Evolutionary conservation across 1,140 invertebrate species (phyloP).

Genomic region (Bombus difficillimus): DNA sequence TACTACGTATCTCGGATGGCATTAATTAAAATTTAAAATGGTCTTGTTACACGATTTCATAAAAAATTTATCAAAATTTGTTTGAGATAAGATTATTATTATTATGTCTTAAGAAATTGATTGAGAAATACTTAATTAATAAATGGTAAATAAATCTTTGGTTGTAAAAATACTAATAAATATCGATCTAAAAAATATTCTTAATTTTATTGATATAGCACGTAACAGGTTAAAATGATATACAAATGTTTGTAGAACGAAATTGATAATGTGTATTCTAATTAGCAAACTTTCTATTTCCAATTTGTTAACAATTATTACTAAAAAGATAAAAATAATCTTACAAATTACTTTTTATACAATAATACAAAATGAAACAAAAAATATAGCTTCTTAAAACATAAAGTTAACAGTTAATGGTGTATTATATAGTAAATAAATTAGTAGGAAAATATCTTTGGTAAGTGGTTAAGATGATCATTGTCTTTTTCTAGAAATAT

Average conservation of each 20-base stretch:
- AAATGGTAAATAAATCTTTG: background rate
- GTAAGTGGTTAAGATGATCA: background rate
- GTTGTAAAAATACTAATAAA: background rate
- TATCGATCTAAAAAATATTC: background rate
- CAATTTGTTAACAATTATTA: background rate
- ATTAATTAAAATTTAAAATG: background rate
- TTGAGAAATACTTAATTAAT: background rate
- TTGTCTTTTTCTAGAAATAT: background rate
- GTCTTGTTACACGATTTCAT: background rate
- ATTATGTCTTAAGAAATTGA: background rate
- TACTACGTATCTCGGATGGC: background rate
- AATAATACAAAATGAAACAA: too few species aligned
- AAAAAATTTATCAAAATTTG: too few species aligned
- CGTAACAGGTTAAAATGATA: background rate
- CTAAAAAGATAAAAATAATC: background rate
- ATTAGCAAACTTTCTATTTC: too few species aligned
- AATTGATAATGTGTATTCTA: too few species aligned
- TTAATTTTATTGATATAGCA: background rate
- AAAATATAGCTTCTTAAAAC: too few species aligned
- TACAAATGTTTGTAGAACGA: too few species aligned
- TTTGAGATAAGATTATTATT: background rate
- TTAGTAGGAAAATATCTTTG: background rate
- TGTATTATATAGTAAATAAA: background rate
- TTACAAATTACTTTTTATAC: background rate
- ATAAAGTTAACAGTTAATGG: too few species aligned